Evolutionary conservation across 1,140 invertebrate genomes (phyloP).

Genomic region (Tetragonula clypearis): DNA sequence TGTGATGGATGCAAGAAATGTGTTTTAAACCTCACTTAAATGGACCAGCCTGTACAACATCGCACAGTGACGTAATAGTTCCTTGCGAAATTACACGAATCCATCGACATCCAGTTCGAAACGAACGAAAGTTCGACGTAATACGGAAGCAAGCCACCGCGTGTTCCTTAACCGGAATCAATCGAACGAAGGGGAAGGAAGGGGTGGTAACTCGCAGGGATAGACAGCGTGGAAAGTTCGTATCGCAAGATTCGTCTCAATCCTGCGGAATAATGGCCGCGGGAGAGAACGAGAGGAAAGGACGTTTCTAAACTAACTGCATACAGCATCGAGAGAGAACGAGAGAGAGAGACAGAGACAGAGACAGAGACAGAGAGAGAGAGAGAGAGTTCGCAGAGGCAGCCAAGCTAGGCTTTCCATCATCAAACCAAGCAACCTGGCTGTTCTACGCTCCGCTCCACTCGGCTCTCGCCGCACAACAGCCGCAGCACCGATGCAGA

Average conservation of each 20-base stretch:
- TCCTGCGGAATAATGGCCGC: constrained; percentile 49
- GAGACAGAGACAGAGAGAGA: not conserved
- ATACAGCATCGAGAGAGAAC: constrained; percentile 9
- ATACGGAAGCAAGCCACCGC: not conserved
- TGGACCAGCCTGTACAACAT: too few relatives aligned
- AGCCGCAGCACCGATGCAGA: constrained; percentile 80
- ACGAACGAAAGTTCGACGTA: constrained; percentile 7
- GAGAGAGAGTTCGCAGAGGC: not conserved
- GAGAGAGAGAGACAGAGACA: not conserved
- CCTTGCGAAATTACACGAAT: not conserved
- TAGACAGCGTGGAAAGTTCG: constrained; percentile 33
- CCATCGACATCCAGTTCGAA: constrained; percentile 5
- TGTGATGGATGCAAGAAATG: too few relatives aligned
- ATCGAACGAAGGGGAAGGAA: not conserved
- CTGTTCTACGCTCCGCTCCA: constrained; percentile 63
- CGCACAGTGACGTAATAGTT: not conserved
- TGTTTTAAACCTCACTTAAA: too few relatives aligned
- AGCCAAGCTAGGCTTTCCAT: constrained; percentile 61
- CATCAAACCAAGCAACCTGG: constrained; percentile 63
- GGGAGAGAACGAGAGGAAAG: constrained; percentile 47
- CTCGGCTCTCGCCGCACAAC: constrained; percentile 76
- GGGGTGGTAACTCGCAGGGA: not conserved
- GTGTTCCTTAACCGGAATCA: constrained; percentile 42
- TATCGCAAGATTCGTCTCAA: constrained; percentile 53
- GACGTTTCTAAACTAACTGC: constrained; percentile 65